These are phyloP conservation scores for Pterocles orientalis DNA, from an alignment of 2,113 vertebrate species.

Conservation along the genomic window DNA sequence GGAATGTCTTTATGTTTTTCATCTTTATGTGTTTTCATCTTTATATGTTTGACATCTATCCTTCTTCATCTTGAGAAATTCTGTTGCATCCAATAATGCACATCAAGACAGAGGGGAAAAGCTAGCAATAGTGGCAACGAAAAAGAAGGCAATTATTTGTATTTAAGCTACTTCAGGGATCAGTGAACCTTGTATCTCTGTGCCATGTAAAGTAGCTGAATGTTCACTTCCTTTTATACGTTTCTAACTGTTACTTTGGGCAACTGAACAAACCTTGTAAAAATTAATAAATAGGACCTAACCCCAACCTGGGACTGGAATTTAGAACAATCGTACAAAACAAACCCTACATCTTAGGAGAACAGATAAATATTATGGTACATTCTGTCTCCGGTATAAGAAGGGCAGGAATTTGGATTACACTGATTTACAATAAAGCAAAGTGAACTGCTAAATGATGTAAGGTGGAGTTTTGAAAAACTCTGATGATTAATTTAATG, in stretches of 20 bases:
- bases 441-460: background rate
- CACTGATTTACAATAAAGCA: background rate
- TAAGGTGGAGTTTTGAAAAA: background rate
- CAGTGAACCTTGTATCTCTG: background rate
- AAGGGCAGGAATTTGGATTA: background rate
- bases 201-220: background rate
- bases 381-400: background rate
- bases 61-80: background rate
- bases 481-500: background rate
- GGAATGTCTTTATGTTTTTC: background rate
- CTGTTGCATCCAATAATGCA: background rate
- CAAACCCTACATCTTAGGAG: background rate
- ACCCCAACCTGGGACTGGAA: background rate
- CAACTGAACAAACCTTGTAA: background rate
- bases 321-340: background rate
- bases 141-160: background rate
- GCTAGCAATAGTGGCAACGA: background rate
- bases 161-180: background rate
- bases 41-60: background rate
- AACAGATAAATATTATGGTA: background rate
- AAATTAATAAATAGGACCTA: background rate
- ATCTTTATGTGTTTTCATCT: background rate
- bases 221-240: background rate
- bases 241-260: background rate
- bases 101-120: background rate